A percentile compares a stretch with the other conserved stretches of the same genome.
Evolutionary conservation across 2,888 invertebrate species (phyloP).

Genomic region (Habrosyne pyritoides): DNA sequence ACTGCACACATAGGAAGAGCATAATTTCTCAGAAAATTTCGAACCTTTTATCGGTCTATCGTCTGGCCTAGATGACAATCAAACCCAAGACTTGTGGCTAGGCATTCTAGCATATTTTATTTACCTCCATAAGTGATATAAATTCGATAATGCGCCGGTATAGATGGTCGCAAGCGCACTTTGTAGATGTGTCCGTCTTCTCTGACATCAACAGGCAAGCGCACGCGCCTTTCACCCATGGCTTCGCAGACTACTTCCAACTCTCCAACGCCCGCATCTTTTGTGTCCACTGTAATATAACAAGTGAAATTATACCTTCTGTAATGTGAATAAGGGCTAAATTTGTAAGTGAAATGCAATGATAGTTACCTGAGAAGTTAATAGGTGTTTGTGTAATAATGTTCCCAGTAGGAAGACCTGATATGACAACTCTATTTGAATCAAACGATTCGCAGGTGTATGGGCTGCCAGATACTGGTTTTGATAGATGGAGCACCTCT

Average conservation of each 20-base stretch:
- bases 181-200: constrained; percentile 91
- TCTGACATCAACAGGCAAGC: constrained; percentile 90
- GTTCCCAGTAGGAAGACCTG: constrained; percentile 89
- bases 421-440: constrained; percentile 90
- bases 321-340: constrained; percentile 11
- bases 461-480: constrained; percentile 96
- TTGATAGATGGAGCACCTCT: constrained; percentile 95
- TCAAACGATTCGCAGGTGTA: constrained; percentile 97
- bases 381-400: constrained; percentile 93
- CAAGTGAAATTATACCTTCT: constrained; percentile 3
- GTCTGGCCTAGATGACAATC: too few relatives aligned
- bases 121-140: constrained; percentile 88
- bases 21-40: too few relatives aligned
- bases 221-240: constrained; percentile 89
- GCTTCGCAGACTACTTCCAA: constrained; percentile 94
- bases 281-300: constrained; percentile 86
- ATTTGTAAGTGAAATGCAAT: constrained; percentile 24
- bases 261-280: constrained; percentile 92
- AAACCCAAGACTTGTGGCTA: too few relatives aligned
- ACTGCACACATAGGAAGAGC: too few relatives aligned
- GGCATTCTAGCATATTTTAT: too few relatives aligned
- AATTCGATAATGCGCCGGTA: constrained; percentile 90
- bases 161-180: constrained; percentile 92
- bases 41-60: too few relatives aligned
- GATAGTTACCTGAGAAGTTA: constrained; percentile 87